Evolutionary conservation across 2,888 invertebrate species (phyloP), one percentile per base, ranked within the genome.

Genomic region (Bedellia somnulentella): DNA sequence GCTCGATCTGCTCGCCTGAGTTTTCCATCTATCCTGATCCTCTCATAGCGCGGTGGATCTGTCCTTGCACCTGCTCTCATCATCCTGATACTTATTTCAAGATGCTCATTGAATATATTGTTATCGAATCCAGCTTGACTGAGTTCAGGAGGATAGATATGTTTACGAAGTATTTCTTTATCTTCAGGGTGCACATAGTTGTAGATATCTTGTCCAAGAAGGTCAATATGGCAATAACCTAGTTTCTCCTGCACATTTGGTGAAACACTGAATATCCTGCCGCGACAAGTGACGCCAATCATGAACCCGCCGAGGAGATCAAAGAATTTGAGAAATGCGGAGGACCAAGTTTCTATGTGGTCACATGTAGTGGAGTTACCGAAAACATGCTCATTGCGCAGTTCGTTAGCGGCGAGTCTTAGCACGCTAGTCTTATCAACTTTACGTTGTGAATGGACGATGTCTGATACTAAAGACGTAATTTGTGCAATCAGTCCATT

Each of bases 401-500:
- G 80, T 56, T 87, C 90, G 44, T 90, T 89, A 29, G 93, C 92
- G 2, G 92, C 86, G 35, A 93, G 82, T 43, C 94, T 80, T 30
- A 96, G 76, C 27, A 94, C 87, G 41, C 91, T 90, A 14, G 93
- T 93, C 68, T 95, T 95, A 67, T 95, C 94, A 51, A 93, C 83
- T 49, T 89, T 85, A 42, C 91, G 85, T 29, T 88, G 83, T 37
- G 91, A 88, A 51, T 83, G 83, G 25, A 88, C 82, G 33, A 93
- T 86, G 59, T 89, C 83, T n/a, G 93, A 89, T 40, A 94, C 84
- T 48, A 93, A 79, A 26, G 83, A 78, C 38, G 89, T 88, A 57
- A 95, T 80, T 55, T 89, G 87, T 34, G 82, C 81, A 46, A 96
- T 92, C 55, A 86, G 87, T 16, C 83, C 81, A 70, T 94, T 95